Evolutionary conservation across 2,888 invertebrate genomes (phyloP).

Genomic region (Pristionchus arcanus): DNA sequence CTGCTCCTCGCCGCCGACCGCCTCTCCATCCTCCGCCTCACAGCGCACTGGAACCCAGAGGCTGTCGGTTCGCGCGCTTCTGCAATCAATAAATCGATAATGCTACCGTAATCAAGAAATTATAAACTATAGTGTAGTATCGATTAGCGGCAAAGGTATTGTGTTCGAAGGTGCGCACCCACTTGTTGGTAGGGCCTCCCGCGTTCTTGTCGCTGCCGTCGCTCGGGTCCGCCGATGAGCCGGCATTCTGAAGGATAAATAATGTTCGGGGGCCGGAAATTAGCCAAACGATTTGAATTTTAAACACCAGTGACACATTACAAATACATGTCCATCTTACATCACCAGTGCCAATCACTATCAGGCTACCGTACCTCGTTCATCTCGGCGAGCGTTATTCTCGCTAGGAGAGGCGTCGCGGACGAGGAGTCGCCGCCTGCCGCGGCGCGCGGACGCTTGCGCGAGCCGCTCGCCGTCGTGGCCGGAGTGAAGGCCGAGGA

Average conservation of each 20-base stretch:
- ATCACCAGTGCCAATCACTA: neutral
- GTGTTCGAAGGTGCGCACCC: constrained; percentile 29
- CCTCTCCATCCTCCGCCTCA: constrained; percentile 5
- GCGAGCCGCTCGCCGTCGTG: neutral
- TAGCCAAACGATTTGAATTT: neutral
- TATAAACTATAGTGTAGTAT: neutral
- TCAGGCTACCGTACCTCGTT: constrained; percentile 11
- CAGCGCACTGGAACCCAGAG: neutral
- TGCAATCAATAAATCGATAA: neutral
- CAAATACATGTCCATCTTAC: neutral
- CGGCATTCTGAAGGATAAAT: neutral
- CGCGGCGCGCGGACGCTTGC: constrained; percentile 3
- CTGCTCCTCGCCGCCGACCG: neutral
- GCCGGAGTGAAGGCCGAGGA: neutral
- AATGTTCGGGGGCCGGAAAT: neutral
- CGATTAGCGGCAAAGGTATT: neutral
- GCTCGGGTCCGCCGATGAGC: neutral
- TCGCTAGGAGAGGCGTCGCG: constrained; percentile 10
- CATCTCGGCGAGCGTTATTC: neutral
- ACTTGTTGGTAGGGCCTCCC: constrained; percentile 33
- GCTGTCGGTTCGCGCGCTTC: constrained; percentile 35
- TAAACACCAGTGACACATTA: neutral
- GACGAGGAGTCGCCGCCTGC: neutral
- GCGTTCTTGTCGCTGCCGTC: neutral
- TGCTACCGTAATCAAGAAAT: neutral